Evolutionary conservation across 2,797 vertebrate genomes (phyloP).

Genomic region (Cyprinodon diabolis): DNA sequence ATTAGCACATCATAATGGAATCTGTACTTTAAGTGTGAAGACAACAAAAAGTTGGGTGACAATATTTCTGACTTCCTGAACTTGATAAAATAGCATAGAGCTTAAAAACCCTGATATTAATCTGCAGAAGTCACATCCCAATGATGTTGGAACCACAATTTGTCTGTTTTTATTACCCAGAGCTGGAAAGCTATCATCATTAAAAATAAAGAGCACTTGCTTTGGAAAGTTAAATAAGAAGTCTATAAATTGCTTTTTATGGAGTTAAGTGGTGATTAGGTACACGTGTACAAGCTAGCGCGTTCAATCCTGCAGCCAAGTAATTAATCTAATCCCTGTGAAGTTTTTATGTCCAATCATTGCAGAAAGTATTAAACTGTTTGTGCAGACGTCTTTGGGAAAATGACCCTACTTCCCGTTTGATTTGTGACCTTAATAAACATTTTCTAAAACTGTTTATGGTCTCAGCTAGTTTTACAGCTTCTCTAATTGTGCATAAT

Average conservation of each 20-base stretch:
- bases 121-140: background rate
- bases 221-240: slow-evolving; percentile 10
- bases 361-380: slow-evolving; percentile 14
- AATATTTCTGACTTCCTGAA: background rate
- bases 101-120: background rate
- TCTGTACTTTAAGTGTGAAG: background rate
- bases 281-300: slow-evolving; percentile 10
- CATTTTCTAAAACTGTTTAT: slow-evolving; percentile 15
- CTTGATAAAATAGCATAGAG: background rate
- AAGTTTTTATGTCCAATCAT: slow-evolving; percentile 23
- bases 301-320: background rate
- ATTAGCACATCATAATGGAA: background rate
- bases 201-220: slow-evolving; percentile 7
- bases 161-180: background rate
- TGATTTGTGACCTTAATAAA: slow-evolving; percentile 21
- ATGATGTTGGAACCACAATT: background rate
- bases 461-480: slow-evolving; percentile 7
- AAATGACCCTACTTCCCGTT: slow-evolving; percentile 7
- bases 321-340: slow-evolving; percentile 13
- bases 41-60: background rate
- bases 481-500: slow-evolving; percentile 7
- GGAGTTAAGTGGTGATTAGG: slow-evolving; percentile 28
- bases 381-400: slow-evolving; percentile 3
- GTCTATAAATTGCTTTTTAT: slow-evolving; percentile 7
- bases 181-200: slow-evolving; percentile 3